These are phyloP conservation scores for Himalopsyche japonica DNA, from an alignment of 2,888 invertebrate species.

Conservation along the genomic window DNA sequence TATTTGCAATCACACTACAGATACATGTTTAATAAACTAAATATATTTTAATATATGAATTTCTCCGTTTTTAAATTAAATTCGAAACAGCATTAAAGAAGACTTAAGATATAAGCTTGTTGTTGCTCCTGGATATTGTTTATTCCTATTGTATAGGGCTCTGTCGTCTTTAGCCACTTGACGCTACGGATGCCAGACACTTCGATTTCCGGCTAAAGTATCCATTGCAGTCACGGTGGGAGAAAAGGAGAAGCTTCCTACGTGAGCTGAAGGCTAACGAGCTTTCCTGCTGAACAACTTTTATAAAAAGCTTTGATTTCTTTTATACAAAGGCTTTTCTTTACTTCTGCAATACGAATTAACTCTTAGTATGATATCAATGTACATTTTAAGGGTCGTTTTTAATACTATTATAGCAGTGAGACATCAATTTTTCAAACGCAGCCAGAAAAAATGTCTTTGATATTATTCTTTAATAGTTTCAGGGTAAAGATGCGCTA, in stretches of 20 bases:
- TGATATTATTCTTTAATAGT: no score
- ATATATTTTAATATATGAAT: no score
- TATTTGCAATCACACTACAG: no score
- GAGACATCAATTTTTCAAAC: no score
- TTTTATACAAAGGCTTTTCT: conserved; percentile 10
- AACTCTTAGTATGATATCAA: not conserved
- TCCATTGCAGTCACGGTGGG: conserved; percentile 31
- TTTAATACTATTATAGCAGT: not conserved
- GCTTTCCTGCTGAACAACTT: not conserved
- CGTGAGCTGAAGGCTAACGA: conserved; percentile 36
- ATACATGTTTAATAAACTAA: no score
- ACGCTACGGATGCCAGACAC: conserved; percentile 28
- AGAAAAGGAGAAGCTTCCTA: not conserved
- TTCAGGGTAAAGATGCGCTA: no score
- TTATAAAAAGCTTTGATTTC: conserved; percentile 28
- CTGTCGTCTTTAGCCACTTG: conserved; percentile 32
- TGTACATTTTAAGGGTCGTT: not conserved
- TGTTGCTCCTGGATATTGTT: not conserved
- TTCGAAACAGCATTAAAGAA: no score
- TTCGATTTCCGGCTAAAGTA: conserved; percentile 36
- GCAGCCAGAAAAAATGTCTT: no score
- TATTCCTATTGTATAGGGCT: not conserved
- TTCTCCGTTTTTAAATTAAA: no score
- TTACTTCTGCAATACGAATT: not conserved
- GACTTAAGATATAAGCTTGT: no score